Conservation (phyloP, 2,888 invertebrate genomes). For the Unio pictorum region DNA sequence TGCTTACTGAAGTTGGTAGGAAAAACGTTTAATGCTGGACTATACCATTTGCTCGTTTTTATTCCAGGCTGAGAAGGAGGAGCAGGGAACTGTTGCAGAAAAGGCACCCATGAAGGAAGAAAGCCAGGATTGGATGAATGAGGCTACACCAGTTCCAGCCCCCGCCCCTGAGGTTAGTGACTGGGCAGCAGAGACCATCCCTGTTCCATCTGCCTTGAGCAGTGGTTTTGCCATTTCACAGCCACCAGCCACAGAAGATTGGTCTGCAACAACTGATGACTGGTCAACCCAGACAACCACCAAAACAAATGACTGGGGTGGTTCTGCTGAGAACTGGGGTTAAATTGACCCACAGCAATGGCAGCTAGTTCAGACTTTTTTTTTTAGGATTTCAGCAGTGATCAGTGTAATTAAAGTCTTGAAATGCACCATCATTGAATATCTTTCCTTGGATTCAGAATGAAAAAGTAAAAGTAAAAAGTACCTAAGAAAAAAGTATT, state of each 20-base stretch:
- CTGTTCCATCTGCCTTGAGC: constrained; percentile 41
- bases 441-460: no score
- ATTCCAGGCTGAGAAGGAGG: constrained; percentile 89
- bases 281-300: constrained; percentile 52
- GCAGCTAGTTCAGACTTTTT: no score
- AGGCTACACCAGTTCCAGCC: constrained; percentile 27
- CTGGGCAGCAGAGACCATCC: constrained; percentile 64
- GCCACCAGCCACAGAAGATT: constrained; percentile 47
- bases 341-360: constrained; percentile 12
- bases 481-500: no score
- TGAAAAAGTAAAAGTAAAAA: no score
- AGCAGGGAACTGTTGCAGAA: constrained; percentile 76
- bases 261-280: constrained; percentile 47
- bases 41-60: constrained; percentile 1
- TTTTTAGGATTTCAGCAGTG: no score
- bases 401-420: no score
- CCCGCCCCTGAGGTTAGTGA: constrained; percentile 52
- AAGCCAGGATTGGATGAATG: constrained; percentile 54
- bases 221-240: constrained; percentile 27
- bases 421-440: no score
- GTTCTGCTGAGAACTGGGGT: constrained; percentile 60
- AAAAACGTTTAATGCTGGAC: neutral
- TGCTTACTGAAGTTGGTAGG: no score
- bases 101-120: constrained; percentile 56
- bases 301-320: constrained; percentile 54